Conservation (phyloP, 2,113 vertebrate species). For the Orthonyx spaldingii region DNA sequence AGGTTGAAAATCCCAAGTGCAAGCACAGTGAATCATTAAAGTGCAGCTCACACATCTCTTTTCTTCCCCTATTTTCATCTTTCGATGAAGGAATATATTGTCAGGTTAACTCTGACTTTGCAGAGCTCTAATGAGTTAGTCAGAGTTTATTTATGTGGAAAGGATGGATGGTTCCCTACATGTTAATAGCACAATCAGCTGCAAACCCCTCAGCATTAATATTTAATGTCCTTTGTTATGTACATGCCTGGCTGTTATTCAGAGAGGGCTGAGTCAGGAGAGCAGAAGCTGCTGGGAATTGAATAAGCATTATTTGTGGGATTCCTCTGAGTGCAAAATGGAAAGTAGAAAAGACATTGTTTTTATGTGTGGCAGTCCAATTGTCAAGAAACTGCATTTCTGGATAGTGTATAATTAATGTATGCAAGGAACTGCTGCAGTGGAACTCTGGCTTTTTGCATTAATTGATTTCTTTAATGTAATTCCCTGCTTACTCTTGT, state of each 20-base stretch:
- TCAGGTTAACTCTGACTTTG: background rate
- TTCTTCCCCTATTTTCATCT: background rate
- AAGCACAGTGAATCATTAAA: background rate
- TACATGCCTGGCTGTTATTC: background rate
- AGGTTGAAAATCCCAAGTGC: background rate
- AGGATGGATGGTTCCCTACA: slow-evolving; percentile 17
- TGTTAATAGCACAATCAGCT: slow-evolving; percentile 19
- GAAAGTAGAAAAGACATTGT: background rate
- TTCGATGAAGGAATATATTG: background rate
- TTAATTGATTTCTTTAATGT: background rate
- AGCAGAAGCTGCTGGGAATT: slow-evolving; percentile 16
- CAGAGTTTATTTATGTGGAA: slow-evolving; percentile 46
- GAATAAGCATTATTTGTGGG: slow-evolving; percentile 28
- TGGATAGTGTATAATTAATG: background rate
- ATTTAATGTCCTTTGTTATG: slow-evolving; percentile 55
- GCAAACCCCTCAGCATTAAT: slow-evolving; percentile 45
- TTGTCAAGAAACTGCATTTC: background rate
- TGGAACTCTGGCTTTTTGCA: background rate
- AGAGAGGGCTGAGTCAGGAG: slow-evolving; percentile 27
- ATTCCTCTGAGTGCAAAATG: background rate
- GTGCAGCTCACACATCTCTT: background rate
- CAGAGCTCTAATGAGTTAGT: background rate
- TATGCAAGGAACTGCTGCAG: background rate
- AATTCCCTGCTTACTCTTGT: background rate
- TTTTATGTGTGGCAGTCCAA: background rate